A percentile compares a stretch with the other conserved stretches of the same genome.
These are phyloP conservation scores for Morphnarchus princeps DNA, from an alignment of 2,113 vertebrate species.

Conservation along the genomic window DNA sequence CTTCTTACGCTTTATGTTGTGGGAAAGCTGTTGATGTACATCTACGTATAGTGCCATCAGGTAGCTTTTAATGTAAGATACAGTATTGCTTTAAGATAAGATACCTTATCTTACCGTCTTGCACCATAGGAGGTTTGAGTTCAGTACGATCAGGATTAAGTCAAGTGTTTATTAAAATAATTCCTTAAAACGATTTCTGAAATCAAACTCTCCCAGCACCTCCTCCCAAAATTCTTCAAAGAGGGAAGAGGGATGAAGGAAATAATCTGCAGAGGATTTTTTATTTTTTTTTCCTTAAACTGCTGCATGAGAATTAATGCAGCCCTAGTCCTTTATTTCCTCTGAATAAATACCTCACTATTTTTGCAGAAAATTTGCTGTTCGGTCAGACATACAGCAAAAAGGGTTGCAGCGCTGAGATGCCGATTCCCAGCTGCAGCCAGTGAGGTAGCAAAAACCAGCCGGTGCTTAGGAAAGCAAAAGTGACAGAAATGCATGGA, in stretches of 20 bases:
- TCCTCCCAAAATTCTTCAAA: background rate
- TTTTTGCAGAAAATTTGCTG: background rate
- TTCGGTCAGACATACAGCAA: background rate
- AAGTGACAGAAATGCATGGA: background rate
- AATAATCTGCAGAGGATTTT: background rate
- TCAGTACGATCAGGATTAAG: background rate
- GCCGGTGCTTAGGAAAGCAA: background rate
- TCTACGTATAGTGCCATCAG: background rate
- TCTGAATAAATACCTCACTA: background rate
- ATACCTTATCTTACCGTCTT: background rate
- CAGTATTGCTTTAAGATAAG: background rate
- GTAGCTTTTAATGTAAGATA: background rate
- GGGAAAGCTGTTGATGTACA: background rate
- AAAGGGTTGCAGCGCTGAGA: background rate
- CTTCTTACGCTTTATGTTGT: background rate
- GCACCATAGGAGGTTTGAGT: background rate
- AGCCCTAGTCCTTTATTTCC: background rate
- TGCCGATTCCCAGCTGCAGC: background rate
- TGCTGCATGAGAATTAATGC: background rate
- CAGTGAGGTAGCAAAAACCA: background rate
- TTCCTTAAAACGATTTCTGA: background rate
- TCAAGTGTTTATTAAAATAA: background rate
- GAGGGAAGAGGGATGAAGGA: background rate
- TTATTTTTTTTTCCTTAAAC: background rate
- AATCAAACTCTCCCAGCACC: background rate